A percentile compares a stretch with the other conserved stretches of the same genome.
phyloP scores from a whole-genome alignment of 1,140 invertebrate species.

The Caenorhabditis inopinata region DNA sequence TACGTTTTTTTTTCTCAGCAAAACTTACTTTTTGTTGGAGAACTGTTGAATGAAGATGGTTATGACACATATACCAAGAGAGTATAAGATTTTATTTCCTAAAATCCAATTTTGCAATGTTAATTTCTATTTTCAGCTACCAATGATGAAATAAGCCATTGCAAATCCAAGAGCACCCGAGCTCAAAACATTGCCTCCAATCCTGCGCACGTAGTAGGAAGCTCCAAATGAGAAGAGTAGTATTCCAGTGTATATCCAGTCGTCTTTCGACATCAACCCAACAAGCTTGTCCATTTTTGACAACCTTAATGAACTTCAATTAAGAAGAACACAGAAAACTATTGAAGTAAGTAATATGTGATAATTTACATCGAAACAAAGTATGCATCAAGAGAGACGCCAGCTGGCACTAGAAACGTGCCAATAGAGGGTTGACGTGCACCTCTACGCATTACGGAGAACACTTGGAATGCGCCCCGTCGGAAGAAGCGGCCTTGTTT shows the following conservation, averaged over 20 bases:
- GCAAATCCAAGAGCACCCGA: constrained; percentile 35
- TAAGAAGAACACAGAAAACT: too few relatives aligned
- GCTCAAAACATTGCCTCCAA: neutral
- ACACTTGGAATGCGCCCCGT: constrained; percentile 23
- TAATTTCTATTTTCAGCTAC: neutral
- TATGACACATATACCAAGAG: constrained; percentile 10
- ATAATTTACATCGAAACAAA: too few relatives aligned
- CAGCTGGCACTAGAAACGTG: neutral
- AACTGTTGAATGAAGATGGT: neutral
- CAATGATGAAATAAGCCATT: constrained; percentile 33
- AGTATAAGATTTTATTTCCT: constrained; percentile 40
- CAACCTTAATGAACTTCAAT: too few relatives aligned
- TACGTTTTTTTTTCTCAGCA: neutral
- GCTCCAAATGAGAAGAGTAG: neutral
- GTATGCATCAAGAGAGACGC: neutral
- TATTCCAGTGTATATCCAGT: constrained; percentile 43
- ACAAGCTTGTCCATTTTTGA: neutral
- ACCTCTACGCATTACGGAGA: neutral
- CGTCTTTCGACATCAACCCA: constrained; percentile 38
- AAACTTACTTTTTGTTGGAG: neutral
- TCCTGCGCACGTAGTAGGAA: neutral
- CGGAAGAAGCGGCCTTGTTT: constrained; percentile 14
- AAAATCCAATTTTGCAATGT: neutral
- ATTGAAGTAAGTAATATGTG: too few relatives aligned
- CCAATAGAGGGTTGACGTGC: neutral